Evolutionary conservation across 2,113 vertebrate genomes (phyloP), one percentile per base, ranked within the genome.

Genomic region (Tenrec ecaudatus): DNA sequence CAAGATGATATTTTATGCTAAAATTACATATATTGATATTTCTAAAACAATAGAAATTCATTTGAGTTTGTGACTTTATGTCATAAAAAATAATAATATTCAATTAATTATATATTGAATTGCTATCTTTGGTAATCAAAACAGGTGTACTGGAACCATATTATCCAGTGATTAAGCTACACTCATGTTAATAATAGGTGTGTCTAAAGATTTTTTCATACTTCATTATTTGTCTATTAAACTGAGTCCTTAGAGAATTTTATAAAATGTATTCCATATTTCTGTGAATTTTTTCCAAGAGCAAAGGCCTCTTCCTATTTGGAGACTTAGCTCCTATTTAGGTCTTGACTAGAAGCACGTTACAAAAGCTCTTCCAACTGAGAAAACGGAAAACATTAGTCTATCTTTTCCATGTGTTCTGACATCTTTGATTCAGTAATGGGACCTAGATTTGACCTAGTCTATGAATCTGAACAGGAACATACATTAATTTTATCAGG

Each of bases 141-240:
- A 78, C 5, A 92, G 81, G 66, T 68, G 31, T 60, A 79, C 93
- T 53, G 78, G 23, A 80, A 69, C 14, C 33, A 93, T 95, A 76
- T 88, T 78, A 80, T 62, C 16, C 20, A 92, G 40, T 84, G 25
- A 77, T 83, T 68, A 66, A 86, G 11, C 5, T 92, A 92, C 66
- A 76, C 27, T 75, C 3, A 4, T 89, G 87, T 66, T 84, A 92
- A 83, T 60, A 96, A 85, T 82, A 86, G 83, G 73, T 85, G 68
- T 94, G 60, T 90, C 83, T 87, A 87, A 97, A 27, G 2, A 16
- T 14, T 94, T 94, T 4, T 90, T 94, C 91, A 88, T 78, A 62
- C 92, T 92, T 83, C 15, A 1, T 80, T 91, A 95, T 96, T 97
- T 88, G 91, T 84, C 92, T 95, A 94, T 92, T 92, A 93, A 84